phyloP scores from a whole-genome alignment of 2,888 invertebrate species.

The Xanthorhoe designata region DNA sequence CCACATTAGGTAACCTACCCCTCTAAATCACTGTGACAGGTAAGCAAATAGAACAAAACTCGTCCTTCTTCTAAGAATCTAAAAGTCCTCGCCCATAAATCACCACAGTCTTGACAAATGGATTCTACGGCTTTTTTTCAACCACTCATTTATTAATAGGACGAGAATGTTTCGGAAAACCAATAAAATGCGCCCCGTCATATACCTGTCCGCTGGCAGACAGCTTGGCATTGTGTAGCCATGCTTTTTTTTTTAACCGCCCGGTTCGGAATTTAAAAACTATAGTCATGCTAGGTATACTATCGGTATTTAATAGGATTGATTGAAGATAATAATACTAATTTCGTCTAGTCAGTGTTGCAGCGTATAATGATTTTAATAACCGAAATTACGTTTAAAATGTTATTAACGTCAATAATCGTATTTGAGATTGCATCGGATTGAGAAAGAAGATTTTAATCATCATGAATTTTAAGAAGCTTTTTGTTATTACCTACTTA shows the following conservation, averaged over 20 bases:
- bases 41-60: slow-evolving; percentile 85
- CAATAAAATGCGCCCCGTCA: slow-evolving; percentile 85
- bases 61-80: slow-evolving; percentile 80
- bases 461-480: background rate
- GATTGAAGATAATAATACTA: slow-evolving; percentile 21
- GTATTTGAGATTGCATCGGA: slow-evolving; percentile 12
- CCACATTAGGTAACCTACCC: slow-evolving; percentile 49
- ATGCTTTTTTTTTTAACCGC: slow-evolving; percentile 59
- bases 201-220: slow-evolving; percentile 83
- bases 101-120: slow-evolving; percentile 83
- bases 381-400: slow-evolving; percentile 18
- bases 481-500: background rate
- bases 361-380: slow-evolving; percentile 19
- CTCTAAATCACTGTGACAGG: slow-evolving; percentile 84
- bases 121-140: slow-evolving; percentile 83
- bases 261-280: slow-evolving; percentile 51
- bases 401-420: slow-evolving; percentile 14
- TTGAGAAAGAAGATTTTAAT: background rate
- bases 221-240: slow-evolving; percentile 79
- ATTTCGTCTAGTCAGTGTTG: slow-evolving; percentile 13
- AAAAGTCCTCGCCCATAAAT: slow-evolving; percentile 82
- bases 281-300: slow-evolving; percentile 47
- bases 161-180: slow-evolving; percentile 85
- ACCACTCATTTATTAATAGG: slow-evolving; percentile 85
- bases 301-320: slow-evolving; percentile 28